Base-by-base conservation (phyloP, 2,888 invertebrate genomes). In the Apamea monoglypha region DNA sequence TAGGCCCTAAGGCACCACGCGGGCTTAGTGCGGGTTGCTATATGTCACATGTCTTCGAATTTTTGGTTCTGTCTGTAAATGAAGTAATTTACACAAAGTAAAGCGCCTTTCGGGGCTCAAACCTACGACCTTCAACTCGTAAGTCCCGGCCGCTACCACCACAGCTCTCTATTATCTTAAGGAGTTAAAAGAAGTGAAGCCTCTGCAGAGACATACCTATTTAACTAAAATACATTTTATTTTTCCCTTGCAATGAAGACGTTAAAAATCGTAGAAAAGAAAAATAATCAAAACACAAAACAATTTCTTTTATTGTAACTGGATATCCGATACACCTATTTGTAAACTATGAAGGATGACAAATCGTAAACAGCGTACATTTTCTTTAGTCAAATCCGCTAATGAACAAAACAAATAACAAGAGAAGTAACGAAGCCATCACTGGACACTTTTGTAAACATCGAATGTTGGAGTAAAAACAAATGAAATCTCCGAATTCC, bases 401-500 rank as follows among this genome's bases (percentile, higher is more conserved):
- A 73, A 80, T 73, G 66, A 69, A 40, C 70, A 80, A 73, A 88
- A 88, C 80, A 89, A 85, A 83, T 71, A 89, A 88, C 80, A 79
- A 74, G 66, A 74, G 44, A 50, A n/a, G 63, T 66, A 68, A 76
- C 40, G 66, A 72, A 69, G 77, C 47, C 50, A 78, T 77, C 79
- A 86, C 70, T 68, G 64, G 79, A 85, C 44, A 81, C 76, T 90
- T 78, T 74, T 63, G 66, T 83, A 89, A 89, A 88, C 81, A 81
- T 69, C 8, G 56, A 80, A 74, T 90, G 64, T 81, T 86, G 76
- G 18, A 81, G 70, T 72, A 77, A 86, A 80, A 88, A 90, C 89
- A 90, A 87, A 79, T 74, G 61, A 63, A 78, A 86, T 76, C 53
- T 63, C 73, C 72, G 68, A 82, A 80, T 83, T 70, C 56, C 68